Evolutionary conservation across 92 coral and sea anemone species (phyloP).

Genomic region (Heliopora coerulea): DNA sequence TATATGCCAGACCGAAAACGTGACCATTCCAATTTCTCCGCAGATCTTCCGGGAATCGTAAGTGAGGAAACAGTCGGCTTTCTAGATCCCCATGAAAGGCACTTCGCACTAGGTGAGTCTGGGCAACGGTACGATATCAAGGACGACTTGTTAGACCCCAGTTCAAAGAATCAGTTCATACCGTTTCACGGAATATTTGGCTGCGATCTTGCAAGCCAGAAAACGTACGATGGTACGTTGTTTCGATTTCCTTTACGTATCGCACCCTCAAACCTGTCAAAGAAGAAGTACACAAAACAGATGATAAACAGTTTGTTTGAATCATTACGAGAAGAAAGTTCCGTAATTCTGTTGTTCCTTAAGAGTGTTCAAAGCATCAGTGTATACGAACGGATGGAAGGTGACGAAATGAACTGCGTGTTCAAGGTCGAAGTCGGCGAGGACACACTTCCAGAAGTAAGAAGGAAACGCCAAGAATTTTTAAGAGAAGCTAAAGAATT

Average conservation of each 20-base stretch:
- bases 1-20: too few relatives aligned
- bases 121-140: constrained; percentile 60
- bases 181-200: constrained; percentile 68
- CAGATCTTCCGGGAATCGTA: constrained; percentile 83
- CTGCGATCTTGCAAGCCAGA: constrained; percentile 45
- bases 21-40: neutral
- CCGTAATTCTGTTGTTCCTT: constrained; percentile 52
- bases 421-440: constrained; percentile 35
- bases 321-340: constrained; percentile 41
- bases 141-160: constrained; percentile 25
- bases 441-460: constrained; percentile 15
- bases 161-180: constrained; percentile 65
- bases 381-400: constrained; percentile 47
- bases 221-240: constrained; percentile 62
- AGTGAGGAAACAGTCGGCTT: constrained; percentile 67
- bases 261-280: constrained; percentile 58
- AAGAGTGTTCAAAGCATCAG: constrained; percentile 55
- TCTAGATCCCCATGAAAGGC: constrained; percentile 89
- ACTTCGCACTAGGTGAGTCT: constrained; percentile 58
- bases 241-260: constrained; percentile 77
- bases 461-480: constrained; percentile 23
- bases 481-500: neutral
- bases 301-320: constrained; percentile 50
- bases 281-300: constrained; percentile 56
- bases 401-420: neutral